Conservation (phyloP, 2,797 vertebrate genomes). For the Phrynocephalus guinanensis region DNA sequence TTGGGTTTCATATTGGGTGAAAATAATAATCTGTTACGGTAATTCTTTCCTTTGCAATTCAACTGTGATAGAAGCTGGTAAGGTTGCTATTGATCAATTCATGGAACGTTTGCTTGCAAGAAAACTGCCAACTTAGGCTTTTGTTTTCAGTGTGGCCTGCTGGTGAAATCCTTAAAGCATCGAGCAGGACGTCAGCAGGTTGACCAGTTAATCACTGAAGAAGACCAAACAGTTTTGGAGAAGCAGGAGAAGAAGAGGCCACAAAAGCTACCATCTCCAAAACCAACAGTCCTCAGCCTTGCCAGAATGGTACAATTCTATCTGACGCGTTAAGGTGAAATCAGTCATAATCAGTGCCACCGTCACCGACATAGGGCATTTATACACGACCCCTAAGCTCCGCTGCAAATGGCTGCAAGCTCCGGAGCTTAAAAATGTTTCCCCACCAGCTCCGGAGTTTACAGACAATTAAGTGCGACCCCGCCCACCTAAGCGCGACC, state of each 20-base stretch:
- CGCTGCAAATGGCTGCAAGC: no score
- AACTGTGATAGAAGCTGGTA: neutral
- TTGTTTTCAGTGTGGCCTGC: conserved; percentile 78
- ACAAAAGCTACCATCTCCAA: conserved; percentile 66
- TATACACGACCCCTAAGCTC: no score
- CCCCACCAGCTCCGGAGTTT: no score
- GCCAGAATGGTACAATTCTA: conserved; percentile 78
- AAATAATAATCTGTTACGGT: neutral
- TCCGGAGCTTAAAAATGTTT: no score
- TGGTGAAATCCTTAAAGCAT: conserved; percentile 81
- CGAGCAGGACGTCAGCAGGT: conserved; percentile 60
- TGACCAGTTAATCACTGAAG: conserved; percentile 3
- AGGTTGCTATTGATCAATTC: neutral
- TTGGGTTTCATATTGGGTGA: neutral
- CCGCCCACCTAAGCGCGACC: no score
- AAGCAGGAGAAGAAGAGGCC: conserved; percentile 51
- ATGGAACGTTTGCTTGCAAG: neutral
- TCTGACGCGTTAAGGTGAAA: conserved; percentile 26
- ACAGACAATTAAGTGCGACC: no score
- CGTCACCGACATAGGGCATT: neutral
- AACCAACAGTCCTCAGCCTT: conserved; percentile 71
- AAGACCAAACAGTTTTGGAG: conserved; percentile 14
- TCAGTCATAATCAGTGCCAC: conserved; percentile 3
- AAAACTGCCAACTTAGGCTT: neutral
- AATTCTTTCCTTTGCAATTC: neutral